Evolutionary conservation across 2,113 vertebrate genomes (phyloP).

Genomic region (Girardinichthys multiradiatus): DNA sequence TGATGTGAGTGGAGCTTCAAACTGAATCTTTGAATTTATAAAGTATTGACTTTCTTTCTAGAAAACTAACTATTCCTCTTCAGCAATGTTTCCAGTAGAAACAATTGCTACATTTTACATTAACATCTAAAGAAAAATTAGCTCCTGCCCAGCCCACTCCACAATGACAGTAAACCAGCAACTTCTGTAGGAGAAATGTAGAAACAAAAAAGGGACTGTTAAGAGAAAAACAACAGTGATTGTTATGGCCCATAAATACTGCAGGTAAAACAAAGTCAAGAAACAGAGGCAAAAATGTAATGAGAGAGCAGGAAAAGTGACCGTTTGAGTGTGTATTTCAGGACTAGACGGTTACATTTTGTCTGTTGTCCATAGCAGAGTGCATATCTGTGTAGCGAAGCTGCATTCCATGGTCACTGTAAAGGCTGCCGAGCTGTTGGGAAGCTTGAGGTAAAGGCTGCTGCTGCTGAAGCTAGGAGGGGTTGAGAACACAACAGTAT

Average conservation of each 20-base stretch:
- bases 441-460: constrained; percentile 83
- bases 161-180: background rate
- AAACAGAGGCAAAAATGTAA: constrained; percentile 12
- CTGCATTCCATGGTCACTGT: constrained; percentile 78
- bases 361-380: constrained; percentile 76
- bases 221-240: constrained; percentile 1
- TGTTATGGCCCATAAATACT: background rate
- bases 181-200: background rate
- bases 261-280: background rate
- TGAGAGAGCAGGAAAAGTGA: background rate
- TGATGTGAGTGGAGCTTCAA: no score
- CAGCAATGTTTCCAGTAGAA: no score
- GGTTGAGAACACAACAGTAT: constrained; percentile 48
- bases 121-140: background rate
- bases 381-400: constrained; percentile 81
- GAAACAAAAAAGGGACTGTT: background rate
- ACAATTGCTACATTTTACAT: no score
- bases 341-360: constrained; percentile 76
- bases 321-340: constrained; percentile 13
- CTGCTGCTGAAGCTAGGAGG: constrained; percentile 77
- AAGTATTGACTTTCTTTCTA: no score
- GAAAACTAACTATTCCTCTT: no score
- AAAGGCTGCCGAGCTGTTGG: constrained; percentile 79
- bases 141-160: no score
- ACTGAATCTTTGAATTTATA: no score